Evolutionary conservation across 1,140 invertebrate species (phyloP), one percentile per base, ranked within the genome.

Genomic region (Drosophila melanica): DNA sequence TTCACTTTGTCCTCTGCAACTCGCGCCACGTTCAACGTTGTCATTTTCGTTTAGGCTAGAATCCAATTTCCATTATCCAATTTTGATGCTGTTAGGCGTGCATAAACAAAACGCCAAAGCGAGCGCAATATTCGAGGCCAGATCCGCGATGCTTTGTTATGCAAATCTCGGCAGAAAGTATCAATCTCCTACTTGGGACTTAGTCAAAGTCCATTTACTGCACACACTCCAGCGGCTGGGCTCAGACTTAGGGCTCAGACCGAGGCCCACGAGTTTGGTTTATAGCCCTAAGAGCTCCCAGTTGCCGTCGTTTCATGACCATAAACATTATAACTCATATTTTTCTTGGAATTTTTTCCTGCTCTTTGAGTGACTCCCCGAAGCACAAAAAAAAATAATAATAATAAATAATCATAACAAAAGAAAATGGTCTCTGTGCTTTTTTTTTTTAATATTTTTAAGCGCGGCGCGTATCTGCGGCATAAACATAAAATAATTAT

Each of bases 41-140:
- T 72, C 69, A 53, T 45, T 80, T 75, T 63, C 57, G 68, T 80
- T 66, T 66, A 65, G 53, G 48, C 68, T 67, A 14, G 67, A 87
- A 86, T 87, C 82, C 82, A 87, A 87, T 86, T 86, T 86, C 82
- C 82, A 87, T 81, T 86, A 86, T 87, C 79, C 84, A 87, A 86
- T 86, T 72, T 86, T 87, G 75, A 87, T 79, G 79, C 82, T 74
- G 72, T 41, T 64, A 87, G 81, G 82, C 65, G 78, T 62, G 79
- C 75, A 81, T 76, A 79, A 86, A 79, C 81, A 81, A 81, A 63
- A 54, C 58, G n/a, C 10, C 41, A 10, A 11, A 18, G 23, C 41
- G 23, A 44, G 27, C 27, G 33, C 44, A 42, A 69, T 20, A 44
- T 73, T 44, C 60, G 23, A 48, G 50, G 44, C 42, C 45, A 59